Evolutionary conservation across 2,113 vertebrate genomes (phyloP).

Genomic region (Hiodon tergisus): DNA sequence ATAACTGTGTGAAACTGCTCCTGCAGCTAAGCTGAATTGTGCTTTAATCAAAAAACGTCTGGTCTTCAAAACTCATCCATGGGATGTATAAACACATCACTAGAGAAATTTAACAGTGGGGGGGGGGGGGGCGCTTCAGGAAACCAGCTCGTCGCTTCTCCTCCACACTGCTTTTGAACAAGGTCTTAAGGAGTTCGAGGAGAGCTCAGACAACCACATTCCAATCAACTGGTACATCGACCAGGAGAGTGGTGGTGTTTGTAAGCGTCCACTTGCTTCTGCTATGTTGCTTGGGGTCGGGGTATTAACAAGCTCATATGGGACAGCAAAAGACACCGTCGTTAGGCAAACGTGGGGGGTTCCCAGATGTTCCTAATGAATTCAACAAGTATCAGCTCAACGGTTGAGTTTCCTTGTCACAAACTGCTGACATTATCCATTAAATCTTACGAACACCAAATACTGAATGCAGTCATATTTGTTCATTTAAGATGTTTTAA

Average conservation of each 20-base stretch:
- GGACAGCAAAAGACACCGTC: neutral
- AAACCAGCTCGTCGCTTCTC: neutral
- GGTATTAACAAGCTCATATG: neutral
- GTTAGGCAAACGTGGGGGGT: neutral
- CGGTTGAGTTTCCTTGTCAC: neutral
- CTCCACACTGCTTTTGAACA: neutral
- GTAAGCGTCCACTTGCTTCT: neutral
- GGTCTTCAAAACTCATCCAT: neutral
- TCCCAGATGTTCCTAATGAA: neutral
- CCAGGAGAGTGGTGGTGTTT: neutral
- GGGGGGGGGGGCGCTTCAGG: neutral
- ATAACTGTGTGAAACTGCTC: neutral
- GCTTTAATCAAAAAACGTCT: neutral
- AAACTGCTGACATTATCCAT: neutral
- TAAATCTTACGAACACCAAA: too few relatives aligned
- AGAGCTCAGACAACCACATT: neutral
- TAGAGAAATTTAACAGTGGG: neutral
- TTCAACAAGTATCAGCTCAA: neutral
- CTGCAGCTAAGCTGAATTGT: neutral
- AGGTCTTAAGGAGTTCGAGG: neutral
- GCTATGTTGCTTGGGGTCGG: neutral
- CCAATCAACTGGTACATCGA: neutral
- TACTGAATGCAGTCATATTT: neutral
- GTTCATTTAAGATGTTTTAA: neutral
- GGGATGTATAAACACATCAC: neutral